Evolutionary conservation across 2,113 vertebrate species (phyloP).

Genomic region (Gymnarchus niloticus): DNA sequence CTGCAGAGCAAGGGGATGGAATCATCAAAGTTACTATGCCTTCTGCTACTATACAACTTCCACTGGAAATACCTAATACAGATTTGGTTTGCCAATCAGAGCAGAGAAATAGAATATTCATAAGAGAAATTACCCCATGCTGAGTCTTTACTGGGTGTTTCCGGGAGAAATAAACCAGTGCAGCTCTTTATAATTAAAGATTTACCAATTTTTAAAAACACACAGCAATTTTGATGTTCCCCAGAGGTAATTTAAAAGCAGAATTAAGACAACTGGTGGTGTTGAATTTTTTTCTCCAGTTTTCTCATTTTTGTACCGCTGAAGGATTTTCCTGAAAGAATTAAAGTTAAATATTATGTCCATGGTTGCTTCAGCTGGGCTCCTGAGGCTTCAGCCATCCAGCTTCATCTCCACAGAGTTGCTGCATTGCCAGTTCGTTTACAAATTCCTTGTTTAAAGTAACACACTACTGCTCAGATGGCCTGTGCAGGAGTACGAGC

Average conservation of each 20-base stretch:
- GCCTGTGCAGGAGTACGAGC: no score
- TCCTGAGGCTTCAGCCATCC: background rate
- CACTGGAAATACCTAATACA: background rate
- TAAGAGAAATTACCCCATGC: background rate
- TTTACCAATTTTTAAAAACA: background rate
- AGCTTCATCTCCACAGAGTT: background rate
- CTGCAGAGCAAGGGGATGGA: background rate
- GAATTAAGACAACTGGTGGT: constrained; percentile 7
- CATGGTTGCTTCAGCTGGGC: background rate
- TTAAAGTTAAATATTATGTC: background rate
- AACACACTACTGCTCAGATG: no score
- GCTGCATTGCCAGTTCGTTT: background rate
- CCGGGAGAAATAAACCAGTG: background rate
- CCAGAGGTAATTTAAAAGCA: background rate
- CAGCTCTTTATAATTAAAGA: background rate
- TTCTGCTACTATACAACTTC: background rate
- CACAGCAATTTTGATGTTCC: background rate
- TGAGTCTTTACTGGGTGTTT: no score
- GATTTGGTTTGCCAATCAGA: constrained; percentile 5
- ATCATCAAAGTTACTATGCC: background rate
- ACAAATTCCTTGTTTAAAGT: background rate
- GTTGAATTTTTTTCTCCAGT: background rate
- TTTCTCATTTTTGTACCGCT: background rate
- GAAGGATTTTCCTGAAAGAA: background rate
- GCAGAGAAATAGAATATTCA: constrained; percentile 4